phyloP scores from a whole-genome alignment of 2,797 vertebrate species.

The Pseudotriccus pelzelni region DNA sequence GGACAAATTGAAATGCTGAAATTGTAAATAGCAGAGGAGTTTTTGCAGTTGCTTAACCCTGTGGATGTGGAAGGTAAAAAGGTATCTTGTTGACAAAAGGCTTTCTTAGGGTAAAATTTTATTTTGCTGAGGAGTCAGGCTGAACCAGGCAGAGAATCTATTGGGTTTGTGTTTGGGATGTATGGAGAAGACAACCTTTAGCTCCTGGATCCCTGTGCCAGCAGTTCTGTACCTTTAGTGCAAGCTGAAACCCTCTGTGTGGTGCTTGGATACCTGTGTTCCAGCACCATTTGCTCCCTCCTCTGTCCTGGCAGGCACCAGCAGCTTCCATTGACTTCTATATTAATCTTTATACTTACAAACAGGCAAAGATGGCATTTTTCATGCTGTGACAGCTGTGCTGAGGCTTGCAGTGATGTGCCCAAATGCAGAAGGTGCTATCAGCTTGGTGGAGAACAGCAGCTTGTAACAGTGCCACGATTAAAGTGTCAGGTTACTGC shows the following conservation, averaged over 20 bases:
- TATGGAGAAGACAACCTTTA: neutral
- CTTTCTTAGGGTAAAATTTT: neutral
- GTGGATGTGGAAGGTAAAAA: neutral
- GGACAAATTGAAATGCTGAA: neutral
- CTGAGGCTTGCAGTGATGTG: neutral
- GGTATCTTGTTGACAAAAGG: neutral
- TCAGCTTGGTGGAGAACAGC: slow-evolving; percentile 18
- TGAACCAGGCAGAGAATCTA: neutral
- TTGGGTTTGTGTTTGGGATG: neutral
- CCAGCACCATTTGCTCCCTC: neutral
- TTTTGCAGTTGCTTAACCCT: neutral
- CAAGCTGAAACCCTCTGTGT: neutral
- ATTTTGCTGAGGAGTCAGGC: neutral
- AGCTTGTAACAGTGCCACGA: neutral
- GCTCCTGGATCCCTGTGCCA: neutral
- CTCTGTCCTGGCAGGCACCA: neutral
- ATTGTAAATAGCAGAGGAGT: neutral
- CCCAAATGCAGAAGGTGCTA: neutral
- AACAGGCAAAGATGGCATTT: slow-evolving; percentile 8
- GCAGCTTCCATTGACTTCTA: neutral
- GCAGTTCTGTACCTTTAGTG: neutral
- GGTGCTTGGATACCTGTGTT: neutral
- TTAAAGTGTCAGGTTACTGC: slow-evolving; percentile 44
- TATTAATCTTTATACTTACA: slow-evolving; percentile 33
- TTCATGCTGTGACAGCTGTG: neutral